phyloP scores from a whole-genome alignment of 2,113 vertebrate genomes.

The Promerops cafer region DNA sequence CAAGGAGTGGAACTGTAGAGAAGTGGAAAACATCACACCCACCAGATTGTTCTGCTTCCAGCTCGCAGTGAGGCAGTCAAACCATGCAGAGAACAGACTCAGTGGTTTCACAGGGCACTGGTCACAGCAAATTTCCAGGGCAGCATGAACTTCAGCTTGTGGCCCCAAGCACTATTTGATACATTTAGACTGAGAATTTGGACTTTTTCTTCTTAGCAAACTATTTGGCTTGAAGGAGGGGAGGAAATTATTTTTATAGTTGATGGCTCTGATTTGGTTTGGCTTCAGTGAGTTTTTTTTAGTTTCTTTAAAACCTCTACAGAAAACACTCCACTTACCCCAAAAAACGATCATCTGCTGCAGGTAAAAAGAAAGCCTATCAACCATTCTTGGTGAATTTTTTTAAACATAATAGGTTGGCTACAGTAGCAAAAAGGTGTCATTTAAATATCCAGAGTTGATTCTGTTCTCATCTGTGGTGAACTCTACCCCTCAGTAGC shows the following conservation, averaged over 20 bases:
- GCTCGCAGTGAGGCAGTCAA: not conserved
- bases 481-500: not conserved
- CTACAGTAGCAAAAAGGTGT: not conserved
- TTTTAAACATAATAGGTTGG: not conserved
- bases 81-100: not conserved
- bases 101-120: not conserved
- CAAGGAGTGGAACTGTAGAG: not conserved
- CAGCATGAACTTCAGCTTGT: not conserved
- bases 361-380: not conserved
- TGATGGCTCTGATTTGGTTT: not conserved
- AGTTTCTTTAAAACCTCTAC: not conserved
- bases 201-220: not conserved
- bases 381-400: not conserved
- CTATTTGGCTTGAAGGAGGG: not conserved
- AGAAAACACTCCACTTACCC: not conserved
- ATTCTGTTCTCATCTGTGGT: not conserved
- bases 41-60: not conserved
- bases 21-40: not conserved
- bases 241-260: not conserved
- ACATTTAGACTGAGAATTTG: not conserved
- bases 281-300: not conserved
- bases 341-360: fast-evolving
- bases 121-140: not conserved
- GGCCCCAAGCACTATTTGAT: not conserved
- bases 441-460: not conserved